Evolutionary conservation across 2,113 vertebrate species (phyloP), one percentile per base, ranked within the genome.

Genomic region (Alethe castanea): DNA sequence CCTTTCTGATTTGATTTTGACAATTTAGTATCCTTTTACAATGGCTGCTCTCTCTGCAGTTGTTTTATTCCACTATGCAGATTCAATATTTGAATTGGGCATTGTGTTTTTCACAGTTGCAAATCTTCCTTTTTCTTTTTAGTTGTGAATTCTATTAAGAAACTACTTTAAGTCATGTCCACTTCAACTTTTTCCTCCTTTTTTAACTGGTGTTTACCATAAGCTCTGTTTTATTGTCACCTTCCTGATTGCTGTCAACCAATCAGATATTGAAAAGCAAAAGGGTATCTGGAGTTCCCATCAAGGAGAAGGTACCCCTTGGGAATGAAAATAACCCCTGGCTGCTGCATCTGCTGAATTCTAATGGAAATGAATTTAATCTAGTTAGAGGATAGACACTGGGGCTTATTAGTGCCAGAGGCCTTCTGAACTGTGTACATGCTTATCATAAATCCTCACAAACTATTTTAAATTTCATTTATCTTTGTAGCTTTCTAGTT

Each of bases 321-420:
- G 67, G 90, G 86, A 92, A 69, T 53, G 74, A 88, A 90, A 95
- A 31, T 64, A 82, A 53, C 31, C 81, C 53, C 54, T 52, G 44
- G 64, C 67, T 88, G 38, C 42, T 86, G 64, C 76, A 83, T 93
- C 88, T 95, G 76, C 82, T 95, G 95, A 90, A 77, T 91, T 90
- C 76, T 88, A 92, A 90, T 83, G 72, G 64, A 88, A 93, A 92
- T 81, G 2, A 93, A 81, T 92, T 90, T 90, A 88, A 95, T 92
- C 72, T 86, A 62, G 88, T 92, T 93, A 92, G 42, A 88, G 56
- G 80, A 60, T 44, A 86, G 76, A 54, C 67, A 77, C 6, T 59
- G 64, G 82, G 52, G 59, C 40, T 94, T 90, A 88, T 83, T 93
- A 93, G 59, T 90, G 80, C 83, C 88, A 93, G 87, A 79, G 78